Evolutionary conservation across 2,888 invertebrate species (phyloP).

Genomic region (Tineola bisselliella): DNA sequence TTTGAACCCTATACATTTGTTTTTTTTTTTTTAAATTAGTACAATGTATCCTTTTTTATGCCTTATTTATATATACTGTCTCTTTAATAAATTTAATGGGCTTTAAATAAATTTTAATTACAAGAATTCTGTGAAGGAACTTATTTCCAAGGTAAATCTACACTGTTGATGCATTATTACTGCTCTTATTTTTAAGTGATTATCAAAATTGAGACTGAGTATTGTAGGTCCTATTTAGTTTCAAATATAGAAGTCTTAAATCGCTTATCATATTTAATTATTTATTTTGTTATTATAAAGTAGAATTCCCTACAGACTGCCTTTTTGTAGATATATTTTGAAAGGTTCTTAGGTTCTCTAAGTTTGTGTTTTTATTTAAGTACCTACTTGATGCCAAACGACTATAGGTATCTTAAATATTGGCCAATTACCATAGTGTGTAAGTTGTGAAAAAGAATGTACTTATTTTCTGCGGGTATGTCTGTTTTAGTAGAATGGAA

Average conservation of each 20-base stretch:
- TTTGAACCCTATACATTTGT: too few species aligned
- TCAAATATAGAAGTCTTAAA: not conserved
- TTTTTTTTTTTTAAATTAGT: too few species aligned
- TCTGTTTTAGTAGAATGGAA: not conserved
- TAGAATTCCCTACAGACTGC: conserved; percentile 8
- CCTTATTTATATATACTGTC: too few species aligned
- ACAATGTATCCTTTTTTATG: too few species aligned
- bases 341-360: not conserved
- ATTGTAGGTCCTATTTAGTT: not conserved
- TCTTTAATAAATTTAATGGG: too few species aligned
- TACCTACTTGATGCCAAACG: conserved; percentile 3
- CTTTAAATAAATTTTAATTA: too few species aligned
- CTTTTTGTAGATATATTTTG: conserved; percentile 11
- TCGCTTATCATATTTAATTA: conserved; percentile 13
- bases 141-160: too few species aligned
- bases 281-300: conserved; percentile 13
- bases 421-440: conserved; percentile 3
- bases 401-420: not conserved
- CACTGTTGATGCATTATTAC: too few species aligned
- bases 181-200: not conserved
- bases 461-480: conserved; percentile 10
- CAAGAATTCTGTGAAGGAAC: too few species aligned
- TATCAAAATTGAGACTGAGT: not conserved
- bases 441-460: conserved; percentile 1
- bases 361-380: conserved; percentile 14